Percentiles rank a stretch among this genome's conserved stretches.
These are phyloP conservation scores for Hypolimnas misippus DNA, from an alignment of 2,888 invertebrate species.

Conservation along the genomic window DNA sequence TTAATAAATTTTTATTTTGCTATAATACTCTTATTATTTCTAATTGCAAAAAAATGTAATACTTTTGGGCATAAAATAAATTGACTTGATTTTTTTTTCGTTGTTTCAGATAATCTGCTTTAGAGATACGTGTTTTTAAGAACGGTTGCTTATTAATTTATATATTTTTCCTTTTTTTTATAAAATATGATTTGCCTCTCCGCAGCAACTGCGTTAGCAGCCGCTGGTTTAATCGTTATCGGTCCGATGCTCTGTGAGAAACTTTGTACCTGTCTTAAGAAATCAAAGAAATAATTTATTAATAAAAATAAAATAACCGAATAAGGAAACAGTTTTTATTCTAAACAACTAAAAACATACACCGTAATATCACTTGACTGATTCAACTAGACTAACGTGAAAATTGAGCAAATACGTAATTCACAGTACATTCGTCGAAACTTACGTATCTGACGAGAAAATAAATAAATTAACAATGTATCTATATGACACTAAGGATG, in stretches of 20 bases:
- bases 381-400: slow-evolving; percentile 61
- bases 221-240: slow-evolving; percentile 39
- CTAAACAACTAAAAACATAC: slow-evolving; percentile 77
- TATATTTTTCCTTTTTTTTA: no score
- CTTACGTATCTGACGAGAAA: slow-evolving; percentile 47
- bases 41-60: not conserved
- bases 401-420: slow-evolving; percentile 73
- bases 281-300: slow-evolving; percentile 37
- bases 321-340: slow-evolving; percentile 68
- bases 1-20: slow-evolving; percentile 5
- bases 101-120: slow-evolving; percentile 29
- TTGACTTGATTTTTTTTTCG: slow-evolving; percentile 7
- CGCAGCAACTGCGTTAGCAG: slow-evolving; percentile 37
- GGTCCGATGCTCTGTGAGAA: slow-evolving; percentile 45
- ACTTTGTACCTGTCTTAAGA: slow-evolving; percentile 36
- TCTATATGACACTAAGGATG: slow-evolving; percentile 77
- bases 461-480: slow-evolving; percentile 66
- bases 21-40: not conserved
- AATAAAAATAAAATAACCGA: slow-evolving; percentile 46
- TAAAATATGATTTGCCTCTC: slow-evolving; percentile 43
- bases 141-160: slow-evolving; percentile 7
- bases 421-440: slow-evolving; percentile 44
- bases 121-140: not conserved
- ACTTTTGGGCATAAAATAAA: not conserved
- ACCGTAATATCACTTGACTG: slow-evolving; percentile 84